Base-by-base conservation (phyloP, 2,888 invertebrate genomes). In the Callimorpha dominula region DNA sequence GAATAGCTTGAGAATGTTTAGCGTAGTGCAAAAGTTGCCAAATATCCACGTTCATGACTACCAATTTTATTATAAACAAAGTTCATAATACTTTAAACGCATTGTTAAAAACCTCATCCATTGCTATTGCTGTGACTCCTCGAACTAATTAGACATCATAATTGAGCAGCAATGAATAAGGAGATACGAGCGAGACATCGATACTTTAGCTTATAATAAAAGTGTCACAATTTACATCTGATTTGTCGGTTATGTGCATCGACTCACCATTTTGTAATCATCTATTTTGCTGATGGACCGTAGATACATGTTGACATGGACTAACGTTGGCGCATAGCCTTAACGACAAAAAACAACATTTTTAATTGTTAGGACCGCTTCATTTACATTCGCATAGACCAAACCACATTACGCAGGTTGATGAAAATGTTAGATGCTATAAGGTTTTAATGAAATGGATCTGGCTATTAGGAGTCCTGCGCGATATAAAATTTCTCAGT, bases 201-300 rank as follows among this genome's bases (percentile, higher is more conserved):
- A 84, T 90, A 90, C 92, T 90, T 91, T 89, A 86, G 86, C 92
- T 89, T 89, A 92, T 91, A 93, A 94, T 93, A 94, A 93, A 94
- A 93, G 83, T 87, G 84, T 80, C 75, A 85, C 85, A 85, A 85
- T 80, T 81, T 80, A 81, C 85, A 79, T 65, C 68, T 68, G 65
- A 65, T 57, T 81, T 71, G 72, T 85, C 86, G 88, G 85, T 88
- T 85, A 86, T 87, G 87, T 92, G 89, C 86, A 88, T 86, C 93
- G 89, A 98, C 98, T 98, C 98, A 99, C 99, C 99, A 99, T 99
- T 97, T 98, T 98, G 96, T 99, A 99, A 97, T 99, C 99, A 96
- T 99, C 98, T 97, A 99, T 99, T 98, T 99, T 98, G 97, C 99
- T 99, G 97, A 99, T 99, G 96, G 99, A 99, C 93, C 99, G 97